Conservation (phyloP, 2,113 vertebrate species). For the Heteronetta atricapilla region DNA sequence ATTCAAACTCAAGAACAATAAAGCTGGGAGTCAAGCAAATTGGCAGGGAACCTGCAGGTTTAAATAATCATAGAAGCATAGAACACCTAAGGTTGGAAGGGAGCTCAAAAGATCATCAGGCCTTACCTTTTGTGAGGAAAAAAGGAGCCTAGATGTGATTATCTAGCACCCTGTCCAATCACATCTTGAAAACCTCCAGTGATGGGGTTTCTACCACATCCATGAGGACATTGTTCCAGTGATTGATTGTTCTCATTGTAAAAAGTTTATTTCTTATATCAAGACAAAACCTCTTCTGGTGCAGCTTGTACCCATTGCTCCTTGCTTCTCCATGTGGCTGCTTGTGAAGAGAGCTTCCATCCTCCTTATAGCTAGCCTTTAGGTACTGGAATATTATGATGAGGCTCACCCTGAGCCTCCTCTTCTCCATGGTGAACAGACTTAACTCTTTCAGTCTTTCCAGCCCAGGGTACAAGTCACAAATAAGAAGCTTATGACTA, state of each 20-base stretch:
- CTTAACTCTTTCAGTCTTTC: too few species aligned
- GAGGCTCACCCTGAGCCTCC: not conserved
- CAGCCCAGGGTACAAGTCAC: too few species aligned
- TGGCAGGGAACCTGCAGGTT: not conserved
- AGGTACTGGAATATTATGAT: not conserved
- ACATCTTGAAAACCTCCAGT: not conserved
- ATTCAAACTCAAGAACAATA: not conserved
- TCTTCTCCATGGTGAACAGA: not conserved
- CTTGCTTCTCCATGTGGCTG: not conserved
- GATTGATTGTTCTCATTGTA: too few species aligned
- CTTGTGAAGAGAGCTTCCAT: not conserved
- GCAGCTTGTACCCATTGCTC: not conserved
- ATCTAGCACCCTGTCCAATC: not conserved
- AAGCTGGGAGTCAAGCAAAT: not conserved
- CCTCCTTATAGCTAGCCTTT: not conserved
- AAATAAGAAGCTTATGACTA: not conserved
- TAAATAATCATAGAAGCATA: not conserved
- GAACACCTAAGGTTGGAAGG: not conserved
- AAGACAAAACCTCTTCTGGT: not conserved
- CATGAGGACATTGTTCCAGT: too few species aligned
- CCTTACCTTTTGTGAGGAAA: not conserved
- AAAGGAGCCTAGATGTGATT: not conserved
- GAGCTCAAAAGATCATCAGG: not conserved
- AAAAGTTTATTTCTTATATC: not conserved
- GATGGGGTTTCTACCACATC: not conserved